Conservation (phyloP, 2,888 invertebrate genomes). For the Pollenia angustigena region DNA sequence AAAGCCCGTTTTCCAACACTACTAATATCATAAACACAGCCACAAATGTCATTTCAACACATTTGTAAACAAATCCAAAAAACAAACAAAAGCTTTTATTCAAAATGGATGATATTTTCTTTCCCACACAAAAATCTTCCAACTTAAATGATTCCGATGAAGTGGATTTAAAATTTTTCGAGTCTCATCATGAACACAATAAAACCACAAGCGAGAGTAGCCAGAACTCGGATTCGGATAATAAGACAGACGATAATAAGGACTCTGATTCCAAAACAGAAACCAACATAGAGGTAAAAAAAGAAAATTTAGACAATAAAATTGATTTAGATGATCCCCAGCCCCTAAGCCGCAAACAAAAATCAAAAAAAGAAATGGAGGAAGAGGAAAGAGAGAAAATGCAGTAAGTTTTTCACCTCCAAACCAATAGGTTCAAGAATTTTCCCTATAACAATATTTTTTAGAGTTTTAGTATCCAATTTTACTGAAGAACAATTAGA, state of each 20-base stretch:
- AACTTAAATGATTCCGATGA: slow-evolving; percentile 77
- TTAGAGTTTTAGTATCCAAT: slow-evolving; percentile 98
- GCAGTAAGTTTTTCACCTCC: slow-evolving; percentile 89
- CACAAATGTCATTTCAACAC: too few relatives aligned
- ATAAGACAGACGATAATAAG: slow-evolving; percentile 53
- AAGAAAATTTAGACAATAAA: slow-evolving; percentile 51
- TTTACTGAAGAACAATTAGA: slow-evolving; percentile 99
- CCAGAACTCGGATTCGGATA: slow-evolving; percentile 52
- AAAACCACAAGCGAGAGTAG: slow-evolving; percentile 55
- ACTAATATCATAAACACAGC: too few relatives aligned
- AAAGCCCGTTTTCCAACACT: too few relatives aligned
- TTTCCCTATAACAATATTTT: slow-evolving; percentile 17
- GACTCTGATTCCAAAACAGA: slow-evolving; percentile 47
- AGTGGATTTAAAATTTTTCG: slow-evolving; percentile 79
- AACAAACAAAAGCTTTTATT: slow-evolving; percentile 9
- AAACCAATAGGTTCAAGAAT: too few relatives aligned
- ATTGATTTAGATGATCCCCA: slow-evolving; percentile 71
- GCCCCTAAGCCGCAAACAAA: slow-evolving; percentile 86
- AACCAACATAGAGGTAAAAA: slow-evolving; percentile 37
- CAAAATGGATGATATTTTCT: slow-evolving; percentile 80
- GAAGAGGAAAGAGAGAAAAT: slow-evolving; percentile 98
- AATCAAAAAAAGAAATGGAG: slow-evolving; percentile 93
- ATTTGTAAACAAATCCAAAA: slow-evolving; percentile 40
- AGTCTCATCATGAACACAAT: slow-evolving; percentile 69
- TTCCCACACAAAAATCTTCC: slow-evolving; percentile 75